These are phyloP conservation scores for Festucalex cinctus DNA, from an alignment of 2,113 vertebrate genomes.

Conservation along the genomic window DNA sequence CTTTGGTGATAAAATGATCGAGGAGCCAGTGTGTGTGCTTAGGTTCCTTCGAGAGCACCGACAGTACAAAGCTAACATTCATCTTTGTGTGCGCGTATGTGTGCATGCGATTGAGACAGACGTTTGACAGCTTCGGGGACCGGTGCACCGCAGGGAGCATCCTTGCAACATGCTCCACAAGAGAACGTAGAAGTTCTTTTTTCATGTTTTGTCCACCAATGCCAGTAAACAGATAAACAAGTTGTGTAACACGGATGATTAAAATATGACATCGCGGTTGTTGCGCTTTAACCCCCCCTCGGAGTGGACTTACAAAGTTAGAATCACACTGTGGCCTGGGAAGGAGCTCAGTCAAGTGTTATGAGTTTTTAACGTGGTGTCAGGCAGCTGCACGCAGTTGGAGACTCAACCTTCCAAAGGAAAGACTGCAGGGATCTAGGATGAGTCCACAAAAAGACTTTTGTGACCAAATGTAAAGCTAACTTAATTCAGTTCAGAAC, in stretches of 20 bases:
- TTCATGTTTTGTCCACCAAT: conserved; percentile 3
- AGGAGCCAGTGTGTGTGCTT: conserved; percentile 40
- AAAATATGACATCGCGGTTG: conserved; percentile 38
- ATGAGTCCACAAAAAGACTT: not conserved
- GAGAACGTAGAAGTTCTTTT: conserved; percentile 24
- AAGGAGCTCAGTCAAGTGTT: conserved; percentile 32
- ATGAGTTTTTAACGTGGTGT: conserved; percentile 63
- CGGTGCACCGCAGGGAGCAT: not conserved
- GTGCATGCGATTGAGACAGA: conserved; percentile 21
- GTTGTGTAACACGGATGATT: conserved; percentile 34
- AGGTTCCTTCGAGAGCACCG: conserved; percentile 42
- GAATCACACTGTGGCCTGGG: conserved; percentile 28
- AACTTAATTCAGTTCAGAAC: not conserved
- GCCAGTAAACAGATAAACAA: conserved; percentile 32
- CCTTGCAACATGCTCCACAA: conserved; percentile 31
- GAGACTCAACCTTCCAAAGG: conserved; percentile 53
- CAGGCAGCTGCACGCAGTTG: conserved; percentile 76
- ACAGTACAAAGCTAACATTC: conserved; percentile 37
- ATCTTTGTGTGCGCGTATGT: conserved; percentile 32
- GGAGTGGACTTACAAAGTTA: conserved; percentile 57
- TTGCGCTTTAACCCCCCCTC: not conserved
- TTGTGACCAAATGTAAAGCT: not conserved
- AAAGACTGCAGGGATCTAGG: conserved; percentile 16
- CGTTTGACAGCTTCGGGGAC: conserved; percentile 51
- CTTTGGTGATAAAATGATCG: conserved; percentile 51